phyloP scores from a whole-genome alignment of 2,888 invertebrate species.

The Meteorus cinctellus region DNA sequence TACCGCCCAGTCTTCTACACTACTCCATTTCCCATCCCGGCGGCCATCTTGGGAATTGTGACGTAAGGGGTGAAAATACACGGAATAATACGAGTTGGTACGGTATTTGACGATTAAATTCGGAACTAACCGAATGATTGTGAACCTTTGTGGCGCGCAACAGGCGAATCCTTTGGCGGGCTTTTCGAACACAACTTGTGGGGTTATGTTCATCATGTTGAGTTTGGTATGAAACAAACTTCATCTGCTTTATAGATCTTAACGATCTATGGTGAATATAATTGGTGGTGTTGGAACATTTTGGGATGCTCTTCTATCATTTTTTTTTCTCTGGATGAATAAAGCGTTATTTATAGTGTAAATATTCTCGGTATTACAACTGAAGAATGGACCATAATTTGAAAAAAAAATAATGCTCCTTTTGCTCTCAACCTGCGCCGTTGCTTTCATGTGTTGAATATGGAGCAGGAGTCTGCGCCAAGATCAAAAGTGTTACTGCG shows the following conservation, averaged over 20 bases:
- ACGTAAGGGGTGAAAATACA: constrained; percentile 75
- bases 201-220: no score
- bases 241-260: no score
- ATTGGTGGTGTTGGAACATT: no score
- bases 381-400: no score
- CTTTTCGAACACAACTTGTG: not conserved
- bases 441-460: not conserved
- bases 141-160: constrained; percentile 3
- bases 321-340: no score
- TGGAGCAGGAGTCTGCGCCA: constrained; percentile 36
- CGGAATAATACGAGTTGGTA: constrained; percentile 48
- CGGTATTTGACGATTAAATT: constrained; percentile 29
- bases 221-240: no score
- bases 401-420: no score
- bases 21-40: constrained; percentile 80
- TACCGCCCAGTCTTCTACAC: constrained; percentile 82
- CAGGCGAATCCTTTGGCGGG: not conserved
- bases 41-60: constrained; percentile 84
- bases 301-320: no score
- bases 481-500: constrained; percentile 19
- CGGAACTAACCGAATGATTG: constrained; percentile 32
- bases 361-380: no score
- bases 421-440: no score
- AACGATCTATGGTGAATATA: no score
- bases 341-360: no score